A percentile compares a stretch with the other conserved stretches of the same genome.
Evolutionary conservation across 1,140 invertebrate species (phyloP).

Genomic region (Cephus cinctus): DNA sequence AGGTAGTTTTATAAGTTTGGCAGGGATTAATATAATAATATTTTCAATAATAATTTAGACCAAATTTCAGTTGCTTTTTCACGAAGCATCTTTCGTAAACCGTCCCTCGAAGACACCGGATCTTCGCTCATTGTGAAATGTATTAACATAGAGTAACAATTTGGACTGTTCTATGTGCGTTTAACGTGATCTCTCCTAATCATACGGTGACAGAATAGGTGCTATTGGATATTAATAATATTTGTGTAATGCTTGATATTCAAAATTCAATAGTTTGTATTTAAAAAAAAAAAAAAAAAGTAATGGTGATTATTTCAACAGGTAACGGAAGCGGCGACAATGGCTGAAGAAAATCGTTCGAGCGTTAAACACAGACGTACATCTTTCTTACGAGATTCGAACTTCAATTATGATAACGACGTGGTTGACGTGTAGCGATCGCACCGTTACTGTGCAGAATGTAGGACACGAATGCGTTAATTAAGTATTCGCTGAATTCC

Average conservation of each 20-base stretch:
- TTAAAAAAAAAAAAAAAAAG: background rate
- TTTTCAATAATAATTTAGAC: too few species aligned
- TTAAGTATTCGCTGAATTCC: too few species aligned
- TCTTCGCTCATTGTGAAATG: too few species aligned
- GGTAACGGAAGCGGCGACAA: constrained; percentile 52
- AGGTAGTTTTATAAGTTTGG: too few species aligned
- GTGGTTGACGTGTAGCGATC: constrained; percentile 46
- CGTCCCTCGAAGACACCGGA: too few species aligned
- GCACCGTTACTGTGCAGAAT: background rate
- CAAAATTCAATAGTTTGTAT: background rate
- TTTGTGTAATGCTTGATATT: background rate
- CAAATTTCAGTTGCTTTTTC: too few species aligned
- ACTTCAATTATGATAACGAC: constrained; percentile 55
- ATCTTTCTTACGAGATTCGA: constrained; percentile 53
- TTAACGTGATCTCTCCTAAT: background rate
- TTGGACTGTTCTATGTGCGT: background rate
- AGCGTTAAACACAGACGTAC: constrained; percentile 50
- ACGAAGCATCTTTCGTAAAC: too few species aligned
- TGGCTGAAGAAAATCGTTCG: constrained; percentile 45
- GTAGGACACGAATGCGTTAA: background rate
- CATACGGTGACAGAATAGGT: constrained; percentile 7
- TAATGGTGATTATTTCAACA: constrained; percentile 14
- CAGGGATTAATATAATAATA: too few species aligned
- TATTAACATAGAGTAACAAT: background rate
- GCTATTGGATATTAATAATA: background rate